Evolutionary conservation across 2,797 vertebrate species (phyloP).

Genomic region (Sebastes oblongus): DNA sequence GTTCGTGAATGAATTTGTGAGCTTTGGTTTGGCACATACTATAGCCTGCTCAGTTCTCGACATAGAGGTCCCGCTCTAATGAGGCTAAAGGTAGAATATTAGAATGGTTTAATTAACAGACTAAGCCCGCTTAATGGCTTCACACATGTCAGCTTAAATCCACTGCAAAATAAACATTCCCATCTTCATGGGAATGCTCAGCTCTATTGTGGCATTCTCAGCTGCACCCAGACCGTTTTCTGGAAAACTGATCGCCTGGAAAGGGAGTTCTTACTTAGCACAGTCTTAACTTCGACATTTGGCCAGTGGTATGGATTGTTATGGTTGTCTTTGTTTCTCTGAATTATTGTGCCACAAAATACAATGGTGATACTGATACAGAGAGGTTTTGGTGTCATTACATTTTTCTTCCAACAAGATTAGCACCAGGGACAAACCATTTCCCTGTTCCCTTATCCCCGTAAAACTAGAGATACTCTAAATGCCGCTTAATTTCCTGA

Average conservation of each 20-base stretch:
- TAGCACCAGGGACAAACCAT: not conserved
- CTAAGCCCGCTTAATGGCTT: conserved; percentile 66
- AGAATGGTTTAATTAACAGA: conserved; percentile 60
- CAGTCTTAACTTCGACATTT: conserved; percentile 37
- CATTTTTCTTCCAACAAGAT: conserved; percentile 24
- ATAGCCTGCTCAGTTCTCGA: conserved; percentile 10
- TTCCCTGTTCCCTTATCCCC: conserved; percentile 8
- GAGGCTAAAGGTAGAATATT: conserved; percentile 72
- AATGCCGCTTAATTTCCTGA: conserved; percentile 11
- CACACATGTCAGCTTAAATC: conserved; percentile 72
- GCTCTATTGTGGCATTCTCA: conserved; percentile 68
- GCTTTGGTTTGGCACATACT: conserved; percentile 31
- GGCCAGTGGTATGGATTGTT: conserved; percentile 30
- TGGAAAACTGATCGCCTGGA: conserved; percentile 64
- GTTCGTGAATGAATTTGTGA: conserved; percentile 31
- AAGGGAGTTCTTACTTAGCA: conserved; percentile 53
- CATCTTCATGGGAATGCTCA: conserved; percentile 44
- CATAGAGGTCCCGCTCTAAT: conserved; percentile 45
- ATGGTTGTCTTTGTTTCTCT: conserved; percentile 34
- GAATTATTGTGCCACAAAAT: conserved; percentile 35
- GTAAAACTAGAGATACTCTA: conserved; percentile 11
- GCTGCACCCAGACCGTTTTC: conserved; percentile 71
- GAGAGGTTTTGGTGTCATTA: not conserved
- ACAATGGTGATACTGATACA: conserved; percentile 12
- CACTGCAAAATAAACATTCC: conserved; percentile 68